Evolutionary conservation across 2,797 vertebrate species (phyloP).

Genomic region (Pipistrellus pygmaeus): DNA sequence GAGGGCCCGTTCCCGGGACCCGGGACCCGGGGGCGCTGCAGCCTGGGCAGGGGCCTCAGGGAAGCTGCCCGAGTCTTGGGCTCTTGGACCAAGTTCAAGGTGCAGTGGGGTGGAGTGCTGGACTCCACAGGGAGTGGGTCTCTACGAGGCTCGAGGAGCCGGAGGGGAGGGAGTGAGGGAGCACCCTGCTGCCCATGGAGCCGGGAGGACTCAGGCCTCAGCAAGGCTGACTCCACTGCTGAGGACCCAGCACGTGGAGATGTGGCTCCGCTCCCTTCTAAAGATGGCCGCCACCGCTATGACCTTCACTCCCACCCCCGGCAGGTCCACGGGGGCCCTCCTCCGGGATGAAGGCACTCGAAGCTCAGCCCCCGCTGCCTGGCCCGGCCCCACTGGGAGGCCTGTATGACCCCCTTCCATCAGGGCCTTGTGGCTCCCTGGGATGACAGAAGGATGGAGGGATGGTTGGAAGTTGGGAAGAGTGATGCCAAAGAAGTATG

Average conservation of each 20-base stretch:
- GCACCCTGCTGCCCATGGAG: fast-evolving
- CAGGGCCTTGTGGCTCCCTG: neutral
- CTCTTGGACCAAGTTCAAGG: neutral
- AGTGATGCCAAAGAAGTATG: neutral
- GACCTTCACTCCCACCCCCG: neutral
- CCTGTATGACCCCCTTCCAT: neutral
- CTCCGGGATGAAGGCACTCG: neutral
- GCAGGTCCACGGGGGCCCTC: no score
- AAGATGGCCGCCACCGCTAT: neutral
- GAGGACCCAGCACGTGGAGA: neutral
- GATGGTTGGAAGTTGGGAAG: neutral
- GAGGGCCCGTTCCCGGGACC: neutral
- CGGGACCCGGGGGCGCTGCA: neutral
- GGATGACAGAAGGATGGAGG: neutral
- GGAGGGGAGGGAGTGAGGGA: neutral
- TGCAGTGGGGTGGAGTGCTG: neutral
- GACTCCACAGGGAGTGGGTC: neutral
- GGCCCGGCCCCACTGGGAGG: neutral
- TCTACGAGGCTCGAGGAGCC: neutral
- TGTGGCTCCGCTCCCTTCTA: neutral
- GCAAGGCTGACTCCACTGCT: neutral
- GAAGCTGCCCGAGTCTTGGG: neutral
- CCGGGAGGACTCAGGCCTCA: neutral
- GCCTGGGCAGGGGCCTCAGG: neutral
- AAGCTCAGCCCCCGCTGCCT: neutral